phyloP scores from a whole-genome alignment of 2,797 vertebrate genomes.

The Harpagifer antarcticus region DNA sequence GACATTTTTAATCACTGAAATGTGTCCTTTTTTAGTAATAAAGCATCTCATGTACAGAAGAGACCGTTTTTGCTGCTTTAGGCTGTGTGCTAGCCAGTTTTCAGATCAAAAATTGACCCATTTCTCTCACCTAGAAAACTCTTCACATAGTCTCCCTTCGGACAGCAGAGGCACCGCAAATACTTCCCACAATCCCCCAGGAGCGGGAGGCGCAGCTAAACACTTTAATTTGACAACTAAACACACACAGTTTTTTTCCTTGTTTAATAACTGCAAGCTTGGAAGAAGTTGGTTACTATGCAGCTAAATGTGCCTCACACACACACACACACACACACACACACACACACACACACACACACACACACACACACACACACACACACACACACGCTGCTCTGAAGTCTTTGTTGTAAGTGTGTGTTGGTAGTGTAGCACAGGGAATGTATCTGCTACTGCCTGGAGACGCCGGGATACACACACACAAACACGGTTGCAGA shows the following conservation, averaged over 20 bases:
- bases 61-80: neutral
- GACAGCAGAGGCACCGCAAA: conserved; percentile 33
- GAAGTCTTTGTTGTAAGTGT: conserved; percentile 39
- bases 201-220: conserved; percentile 17
- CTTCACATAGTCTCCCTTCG: conserved; percentile 23
- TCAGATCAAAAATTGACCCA: conserved; percentile 39
- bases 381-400: conserved; percentile 14
- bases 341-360: conserved; percentile 13
- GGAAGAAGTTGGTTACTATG: conserved; percentile 48
- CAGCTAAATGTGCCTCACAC: conserved; percentile 30
- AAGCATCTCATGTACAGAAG: neutral
- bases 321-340: conserved; percentile 20
- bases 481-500: conserved; percentile 41
- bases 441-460: conserved; percentile 45
- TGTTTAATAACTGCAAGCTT: conserved; percentile 38
- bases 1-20: neutral
- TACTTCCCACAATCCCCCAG: conserved; percentile 37
- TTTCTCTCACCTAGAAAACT: conserved; percentile 53
- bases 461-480: conserved; percentile 51
- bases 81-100: neutral
- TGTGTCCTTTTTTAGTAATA: neutral
- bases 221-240: conserved; percentile 49
- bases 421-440: conserved; percentile 34
- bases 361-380: conserved; percentile 10
- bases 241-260: conserved; percentile 26